phyloP scores from a whole-genome alignment of 1,140 invertebrate species.

The Drosophila guanche region DNA sequence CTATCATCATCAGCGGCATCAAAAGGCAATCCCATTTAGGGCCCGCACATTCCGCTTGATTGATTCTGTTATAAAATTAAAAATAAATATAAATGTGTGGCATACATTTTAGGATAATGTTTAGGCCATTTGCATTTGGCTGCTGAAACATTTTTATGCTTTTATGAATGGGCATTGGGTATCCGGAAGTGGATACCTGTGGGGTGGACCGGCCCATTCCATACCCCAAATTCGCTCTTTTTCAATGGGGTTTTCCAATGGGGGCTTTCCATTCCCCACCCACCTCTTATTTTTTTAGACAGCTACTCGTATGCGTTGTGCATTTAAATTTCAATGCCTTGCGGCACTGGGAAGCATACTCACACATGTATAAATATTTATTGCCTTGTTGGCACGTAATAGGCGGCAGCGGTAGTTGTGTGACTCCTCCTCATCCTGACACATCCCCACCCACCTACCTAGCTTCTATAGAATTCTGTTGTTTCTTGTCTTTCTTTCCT shows the following conservation, averaged over 20 bases:
- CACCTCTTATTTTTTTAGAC: constrained; percentile 38
- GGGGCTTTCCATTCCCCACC: neutral
- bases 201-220: constrained; percentile 37
- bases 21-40: constrained; percentile 42
- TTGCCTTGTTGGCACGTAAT: constrained; percentile 51
- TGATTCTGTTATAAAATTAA: constrained; percentile 74
- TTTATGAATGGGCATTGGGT: no score
- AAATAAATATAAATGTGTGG: constrained; percentile 72
- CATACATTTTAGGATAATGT: constrained; percentile 64
- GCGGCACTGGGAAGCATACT: constrained; percentile 43
- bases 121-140: constrained; percentile 68
- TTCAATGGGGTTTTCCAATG: constrained; percentile 38
- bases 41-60: constrained; percentile 57
- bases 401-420: constrained; percentile 12
- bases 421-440: constrained; percentile 16
- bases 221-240: constrained; percentile 31
- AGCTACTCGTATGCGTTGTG: constrained; percentile 72
- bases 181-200: constrained; percentile 29
- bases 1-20: neutral
- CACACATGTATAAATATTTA: constrained; percentile 41
- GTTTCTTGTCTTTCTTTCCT: constrained; percentile 17
- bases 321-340: constrained; percentile 76
- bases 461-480: constrained; percentile 20
- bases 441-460: constrained; percentile 30
- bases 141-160: constrained; percentile 42